Evolutionary conservation across 2,113 vertebrate species (phyloP).

Genomic region (Notarius quadriscutis): DNA sequence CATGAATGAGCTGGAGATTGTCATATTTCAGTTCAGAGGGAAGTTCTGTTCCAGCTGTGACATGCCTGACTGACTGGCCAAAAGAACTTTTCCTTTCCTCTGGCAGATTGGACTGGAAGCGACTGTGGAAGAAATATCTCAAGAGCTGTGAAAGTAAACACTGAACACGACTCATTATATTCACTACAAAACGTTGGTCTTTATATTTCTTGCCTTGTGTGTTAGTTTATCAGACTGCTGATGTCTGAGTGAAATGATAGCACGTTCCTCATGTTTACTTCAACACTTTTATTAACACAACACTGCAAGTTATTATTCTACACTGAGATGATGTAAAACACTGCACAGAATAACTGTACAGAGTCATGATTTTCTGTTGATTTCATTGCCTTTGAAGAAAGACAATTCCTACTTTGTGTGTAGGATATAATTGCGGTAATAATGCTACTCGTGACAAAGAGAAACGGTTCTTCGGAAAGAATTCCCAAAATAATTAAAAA

Average conservation of each 20-base stretch:
- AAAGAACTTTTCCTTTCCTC: background rate
- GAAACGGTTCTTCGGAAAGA: too few relatives aligned
- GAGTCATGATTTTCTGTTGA: too few relatives aligned
- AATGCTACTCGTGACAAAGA: too few relatives aligned
- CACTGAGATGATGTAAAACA: background rate
- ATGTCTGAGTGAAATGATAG: background rate
- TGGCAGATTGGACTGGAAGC: background rate
- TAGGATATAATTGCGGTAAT: too few relatives aligned
- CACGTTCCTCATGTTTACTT: background rate
- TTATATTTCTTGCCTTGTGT: background rate
- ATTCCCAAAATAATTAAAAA: too few relatives aligned
- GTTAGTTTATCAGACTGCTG: background rate
- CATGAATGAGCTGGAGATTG: slow-evolving; percentile 2
- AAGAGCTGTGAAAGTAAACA: slow-evolving; percentile 6
- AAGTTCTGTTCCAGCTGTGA: slow-evolving; percentile 7
- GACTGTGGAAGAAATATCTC: slow-evolving; percentile 12
- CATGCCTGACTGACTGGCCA: slow-evolving; percentile 6
- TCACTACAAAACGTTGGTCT: too few relatives aligned
- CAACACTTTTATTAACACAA: background rate
- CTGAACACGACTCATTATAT: background rate
- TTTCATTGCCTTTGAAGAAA: too few relatives aligned
- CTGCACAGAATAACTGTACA: background rate
- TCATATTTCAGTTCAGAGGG: background rate
- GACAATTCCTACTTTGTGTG: too few relatives aligned
- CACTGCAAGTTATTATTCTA: background rate